Evolutionary conservation across 2,888 invertebrate genomes (phyloP).

Genomic region (Drosophila kuntzei): DNA sequence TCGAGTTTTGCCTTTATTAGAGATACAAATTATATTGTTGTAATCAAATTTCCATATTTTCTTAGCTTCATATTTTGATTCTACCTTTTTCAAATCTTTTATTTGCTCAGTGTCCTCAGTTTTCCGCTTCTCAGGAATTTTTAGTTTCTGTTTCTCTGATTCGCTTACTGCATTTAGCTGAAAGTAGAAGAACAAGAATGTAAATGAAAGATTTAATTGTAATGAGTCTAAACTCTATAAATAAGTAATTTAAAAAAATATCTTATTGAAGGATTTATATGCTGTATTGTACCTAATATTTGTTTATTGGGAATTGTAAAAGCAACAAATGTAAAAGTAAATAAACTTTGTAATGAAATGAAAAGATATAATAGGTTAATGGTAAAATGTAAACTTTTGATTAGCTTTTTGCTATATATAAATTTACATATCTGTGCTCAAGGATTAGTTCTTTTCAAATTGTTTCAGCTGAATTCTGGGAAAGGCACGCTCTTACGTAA

Average conservation of each 20-base stretch:
- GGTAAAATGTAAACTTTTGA: background rate
- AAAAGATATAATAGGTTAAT: background rate
- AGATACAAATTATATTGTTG: background rate
- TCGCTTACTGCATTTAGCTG: conserved; percentile 86
- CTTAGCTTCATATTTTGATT: conserved; percentile 37
- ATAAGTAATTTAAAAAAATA: too few species aligned
- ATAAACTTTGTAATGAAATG: too few species aligned
- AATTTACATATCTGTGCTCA: background rate
- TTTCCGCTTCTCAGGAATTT: conserved; percentile 92
- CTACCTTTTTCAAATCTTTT: conserved; percentile 94
- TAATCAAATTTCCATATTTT: background rate
- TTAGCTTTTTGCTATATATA: background rate
- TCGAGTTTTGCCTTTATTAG: conserved; percentile 90
- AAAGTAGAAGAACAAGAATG: conserved; percentile 20
- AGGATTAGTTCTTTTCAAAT: conserved; percentile 8
- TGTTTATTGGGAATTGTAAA: too few species aligned
- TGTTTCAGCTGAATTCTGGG: conserved; percentile 2
- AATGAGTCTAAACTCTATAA: too few species aligned
- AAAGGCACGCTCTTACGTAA: conserved; percentile 7
- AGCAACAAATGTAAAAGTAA: too few species aligned
- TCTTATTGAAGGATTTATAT: too few species aligned
- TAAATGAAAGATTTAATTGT: conserved; percentile 8
- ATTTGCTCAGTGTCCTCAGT: conserved; percentile 92
- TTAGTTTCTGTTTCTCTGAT: conserved; percentile 89
- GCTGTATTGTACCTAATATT: too few species aligned